Evolutionary conservation across 2,113 vertebrate genomes (phyloP), one percentile per base, ranked within the genome.

Genomic region (Dolichotis patagonum): DNA sequence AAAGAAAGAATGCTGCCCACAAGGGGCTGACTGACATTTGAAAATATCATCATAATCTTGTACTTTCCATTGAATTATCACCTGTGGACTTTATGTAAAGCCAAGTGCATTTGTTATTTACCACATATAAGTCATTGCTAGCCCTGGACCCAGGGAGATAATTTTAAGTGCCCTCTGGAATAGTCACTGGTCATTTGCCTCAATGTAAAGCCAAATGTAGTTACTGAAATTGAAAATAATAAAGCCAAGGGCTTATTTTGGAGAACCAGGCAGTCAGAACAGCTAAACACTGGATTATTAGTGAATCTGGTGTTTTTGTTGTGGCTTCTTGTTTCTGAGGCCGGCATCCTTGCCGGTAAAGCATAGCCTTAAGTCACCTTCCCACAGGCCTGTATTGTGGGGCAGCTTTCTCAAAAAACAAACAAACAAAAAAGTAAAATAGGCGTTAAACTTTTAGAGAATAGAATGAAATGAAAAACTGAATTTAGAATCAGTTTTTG

Each of bases 81-180:
- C 28, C n/a, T 54, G 26, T 38, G 65, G 49, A 43, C 20, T 11
- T 65, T 82, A 26, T 28, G 84, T 32, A 85, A 92, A 95, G 38
- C 41, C 14, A 56, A 43, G 12, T 90, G 7, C 1, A 14, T 77
- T 83, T 96, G 81, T 75, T 46, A 90, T 62, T 85, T 65, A 43
- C 20, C 22, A 46, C 13, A 67, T 71, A 43, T 0, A 58, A 49
- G 75, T 82, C 62, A 32, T 56, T 81, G 32, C 46, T n/a, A 96
- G 56, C 3, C 32, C 38, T 63, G 7, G 17, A 81, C 12, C 28
- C 52, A 5, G 41, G 30, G 60, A 95, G 46, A 87, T 62, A 71
- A 90, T 84, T 90, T 88, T 86, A 94, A 56, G 38, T 90, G 62
- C 19, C 30, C 67, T 83, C 9, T 90, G 67, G 62, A 93, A 77